Evolutionary conservation across 2,888 invertebrate genomes (phyloP).

Genomic region (Hypolimnas misippus): DNA sequence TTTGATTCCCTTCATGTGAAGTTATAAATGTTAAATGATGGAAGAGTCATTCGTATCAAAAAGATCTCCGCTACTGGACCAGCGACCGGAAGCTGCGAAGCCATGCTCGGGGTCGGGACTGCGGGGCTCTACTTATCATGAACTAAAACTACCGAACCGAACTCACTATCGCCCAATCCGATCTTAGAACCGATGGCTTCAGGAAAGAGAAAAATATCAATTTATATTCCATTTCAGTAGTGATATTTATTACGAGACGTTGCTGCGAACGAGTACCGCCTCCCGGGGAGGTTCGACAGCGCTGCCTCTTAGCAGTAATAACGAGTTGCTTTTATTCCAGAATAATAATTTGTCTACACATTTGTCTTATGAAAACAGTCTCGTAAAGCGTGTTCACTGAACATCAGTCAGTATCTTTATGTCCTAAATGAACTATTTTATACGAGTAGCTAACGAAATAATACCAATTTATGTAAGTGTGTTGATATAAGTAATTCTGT

Average conservation of each 20-base stretch:
- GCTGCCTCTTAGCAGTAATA: neutral
- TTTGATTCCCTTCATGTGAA: neutral
- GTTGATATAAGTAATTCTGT: too few relatives aligned
- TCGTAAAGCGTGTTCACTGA: neutral
- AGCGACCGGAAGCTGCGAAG: slow-evolving; percentile 51
- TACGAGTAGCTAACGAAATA: neutral
- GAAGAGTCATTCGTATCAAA: slow-evolving; percentile 10
- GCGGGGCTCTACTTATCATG: slow-evolving; percentile 30
- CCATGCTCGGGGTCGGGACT: slow-evolving; percentile 55
- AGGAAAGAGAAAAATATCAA: slow-evolving; percentile 57
- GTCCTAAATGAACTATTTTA: neutral
- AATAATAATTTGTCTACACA: neutral
- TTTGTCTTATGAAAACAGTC: neutral
- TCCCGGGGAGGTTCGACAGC: neutral
- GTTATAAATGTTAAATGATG: neutral
- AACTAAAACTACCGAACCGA: slow-evolving; percentile 48
- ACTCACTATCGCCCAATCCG: slow-evolving; percentile 53
- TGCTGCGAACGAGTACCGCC: neutral
- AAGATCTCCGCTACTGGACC: slow-evolving; percentile 17
- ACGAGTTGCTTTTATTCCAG: neutral
- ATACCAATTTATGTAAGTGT: too few relatives aligned
- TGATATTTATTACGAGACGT: neutral
- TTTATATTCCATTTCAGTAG: slow-evolving; percentile 29
- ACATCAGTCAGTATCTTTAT: neutral
- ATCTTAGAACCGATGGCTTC: slow-evolving; percentile 77